Percentiles rank a stretch among this genome's conserved stretches.
phyloP scores from a whole-genome alignment of 2,113 vertebrate genomes.

The Parus major region DNA sequence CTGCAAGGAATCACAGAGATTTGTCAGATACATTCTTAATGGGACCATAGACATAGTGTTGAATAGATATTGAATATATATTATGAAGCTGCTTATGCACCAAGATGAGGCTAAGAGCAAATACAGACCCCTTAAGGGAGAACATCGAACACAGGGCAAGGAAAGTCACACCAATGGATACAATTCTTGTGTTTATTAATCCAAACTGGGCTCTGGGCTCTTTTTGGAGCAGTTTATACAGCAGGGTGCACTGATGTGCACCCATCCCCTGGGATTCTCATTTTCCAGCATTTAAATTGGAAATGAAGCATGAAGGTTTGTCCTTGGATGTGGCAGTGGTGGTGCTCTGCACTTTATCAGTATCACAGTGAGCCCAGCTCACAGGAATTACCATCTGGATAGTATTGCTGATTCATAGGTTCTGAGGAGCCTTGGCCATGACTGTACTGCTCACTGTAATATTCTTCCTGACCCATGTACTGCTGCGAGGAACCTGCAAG shows the following conservation, averaged over 20 bases:
- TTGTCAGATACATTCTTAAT: neutral
- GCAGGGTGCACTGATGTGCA: neutral
- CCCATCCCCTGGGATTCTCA: neutral
- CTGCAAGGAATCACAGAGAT: constrained; percentile 65
- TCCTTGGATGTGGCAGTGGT: neutral
- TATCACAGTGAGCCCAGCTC: neutral
- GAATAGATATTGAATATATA: neutral
- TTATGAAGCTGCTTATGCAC: neutral
- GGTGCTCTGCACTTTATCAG: neutral
- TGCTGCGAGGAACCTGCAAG: constrained; percentile 90
- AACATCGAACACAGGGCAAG: neutral
- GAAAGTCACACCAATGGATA: neutral
- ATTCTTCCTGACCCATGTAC: constrained; percentile 94
- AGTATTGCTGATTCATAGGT: constrained; percentile 93
- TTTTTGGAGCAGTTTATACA: neutral
- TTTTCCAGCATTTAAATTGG: neutral
- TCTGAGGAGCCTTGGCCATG: constrained; percentile 89
- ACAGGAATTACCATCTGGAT: constrained; percentile 87
- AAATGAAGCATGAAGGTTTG: neutral
- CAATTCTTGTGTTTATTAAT: neutral
- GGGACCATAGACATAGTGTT: neutral
- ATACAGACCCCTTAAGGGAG: neutral
- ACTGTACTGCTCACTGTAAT: constrained; percentile 93
- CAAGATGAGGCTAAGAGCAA: neutral
- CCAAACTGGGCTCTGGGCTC: neutral